Evolutionary conservation across 2,113 vertebrate genomes (phyloP), one percentile per base, ranked within the genome.

Genomic region (Pycnonotus jocosus): DNA sequence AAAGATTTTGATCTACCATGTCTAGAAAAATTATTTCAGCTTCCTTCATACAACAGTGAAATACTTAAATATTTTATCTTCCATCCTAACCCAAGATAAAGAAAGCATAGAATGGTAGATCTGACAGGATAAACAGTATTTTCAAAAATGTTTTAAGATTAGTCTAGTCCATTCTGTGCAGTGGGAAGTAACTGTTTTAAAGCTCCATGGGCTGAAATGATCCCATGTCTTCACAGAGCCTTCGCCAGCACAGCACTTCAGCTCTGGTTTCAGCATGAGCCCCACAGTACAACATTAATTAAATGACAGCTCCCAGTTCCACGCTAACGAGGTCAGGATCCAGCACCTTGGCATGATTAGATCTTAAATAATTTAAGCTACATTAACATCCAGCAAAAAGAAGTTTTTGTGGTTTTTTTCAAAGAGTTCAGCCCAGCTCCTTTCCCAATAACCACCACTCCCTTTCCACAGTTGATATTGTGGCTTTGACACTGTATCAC

Each of bases 361-460:
- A 76, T 72, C 44, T 65, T 95, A 71, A 93, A 90, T 94, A 81
- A 92, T 88, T 93, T 56, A 76, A 80, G 23, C 37, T 81, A 87
- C 7, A 6, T 71, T 71, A 74, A 68, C 17, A 62, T 33, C 56
- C 27, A 80, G 40, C 21, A 25, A 68, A 57, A 78, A 47, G n/a
- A 73, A 40, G 13, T 22, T 74, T 25, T 13, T 28, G 33, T 50
- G 23, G 14, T 7, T 54, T 61, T n/a, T 45, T 64, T 45, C 50
- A 10, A 17, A 19, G 21, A 35, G 24, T 62, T 91, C 64, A 72
- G 58, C 31, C 10, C 23, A 40, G n/a, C 48, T 37, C 23, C 17
- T 31, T 71, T 40, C 47, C 56, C 56, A 47, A 6, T 15, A 35
- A 27, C 16, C 17, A 24, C 19, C 0, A 1, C 21, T 51, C 58